Conservation (phyloP, 1,140 invertebrate genomes). For the Microplitis mediator region DNA sequence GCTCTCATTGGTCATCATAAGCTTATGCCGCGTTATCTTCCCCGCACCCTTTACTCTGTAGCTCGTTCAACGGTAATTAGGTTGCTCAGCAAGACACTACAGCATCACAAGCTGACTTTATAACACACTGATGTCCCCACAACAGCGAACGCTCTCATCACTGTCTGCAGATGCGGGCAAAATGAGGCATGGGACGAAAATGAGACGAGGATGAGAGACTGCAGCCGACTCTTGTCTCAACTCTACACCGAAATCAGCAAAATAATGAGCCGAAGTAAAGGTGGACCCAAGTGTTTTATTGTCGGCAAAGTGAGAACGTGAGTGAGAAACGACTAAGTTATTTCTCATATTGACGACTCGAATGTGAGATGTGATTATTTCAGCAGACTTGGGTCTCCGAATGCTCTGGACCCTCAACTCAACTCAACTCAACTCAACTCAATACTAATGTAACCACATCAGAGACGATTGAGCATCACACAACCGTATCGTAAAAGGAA, state of each 20-base stretch:
- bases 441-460: too few relatives aligned
- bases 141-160: not conserved
- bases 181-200: too few relatives aligned
- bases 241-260: conserved; percentile 43
- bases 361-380: conserved; percentile 28
- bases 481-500: not conserved
- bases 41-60: not conserved
- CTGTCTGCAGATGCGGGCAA: too few relatives aligned
- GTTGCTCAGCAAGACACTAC: conserved; percentile 13
- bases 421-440: conserved; percentile 23
- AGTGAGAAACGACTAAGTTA: conserved; percentile 34
- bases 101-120: conserved; percentile 14
- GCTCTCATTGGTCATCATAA: conserved; percentile 8
- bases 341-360: conserved; percentile 26
- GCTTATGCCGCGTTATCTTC: not conserved
- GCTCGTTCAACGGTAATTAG: conserved; percentile 42
- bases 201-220: conserved; percentile 3
- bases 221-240: conserved; percentile 4
- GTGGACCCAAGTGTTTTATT: conserved; percentile 30
- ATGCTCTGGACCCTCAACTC: too few relatives aligned
- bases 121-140: not conserved
- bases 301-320: conserved; percentile 36
- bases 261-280: conserved; percentile 43
- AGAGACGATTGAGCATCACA: not conserved
- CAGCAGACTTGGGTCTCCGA: too few relatives aligned